A percentile compares a stretch with the other conserved stretches of the same genome.
Conservation (phyloP, 2,113 vertebrate species). For the Copsychus sechellarum region DNA sequence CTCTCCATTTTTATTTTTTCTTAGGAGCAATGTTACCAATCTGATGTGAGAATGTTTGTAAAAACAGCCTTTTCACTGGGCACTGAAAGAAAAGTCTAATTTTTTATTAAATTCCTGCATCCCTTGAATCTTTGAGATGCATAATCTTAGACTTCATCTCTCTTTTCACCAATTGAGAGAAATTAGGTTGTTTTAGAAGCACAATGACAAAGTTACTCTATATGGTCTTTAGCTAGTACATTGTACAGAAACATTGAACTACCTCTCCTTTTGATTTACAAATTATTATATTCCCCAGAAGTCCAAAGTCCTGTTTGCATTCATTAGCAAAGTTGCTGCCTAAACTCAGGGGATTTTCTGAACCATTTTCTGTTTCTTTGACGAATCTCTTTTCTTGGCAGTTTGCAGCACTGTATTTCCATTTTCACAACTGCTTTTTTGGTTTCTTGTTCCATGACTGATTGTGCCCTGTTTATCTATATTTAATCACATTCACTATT, state of each 20-base stretch:
- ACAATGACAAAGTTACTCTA: neutral
- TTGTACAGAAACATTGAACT: neutral
- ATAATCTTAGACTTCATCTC: neutral
- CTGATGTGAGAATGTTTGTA: neutral
- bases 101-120: neutral
- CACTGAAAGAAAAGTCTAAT: neutral
- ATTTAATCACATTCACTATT: constrained; percentile 10
- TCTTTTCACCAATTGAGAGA: neutral
- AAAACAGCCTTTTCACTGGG: neutral
- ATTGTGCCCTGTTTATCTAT: neutral
- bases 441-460: constrained; percentile 11
- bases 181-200: neutral
- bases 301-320: neutral
- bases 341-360: neutral
- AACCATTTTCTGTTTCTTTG: constrained; percentile 1
- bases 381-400: neutral
- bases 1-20: rapidly evolving
- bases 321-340: neutral
- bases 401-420: neutral
- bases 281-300: neutral
- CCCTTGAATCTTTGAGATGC: neutral
- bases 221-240: neutral
- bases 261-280: constrained; percentile 2
- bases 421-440: constrained; percentile 25
- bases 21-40: neutral